Conservation (phyloP, 2,888 invertebrate species). For the Dasysyrphus albostriatus region DNA sequence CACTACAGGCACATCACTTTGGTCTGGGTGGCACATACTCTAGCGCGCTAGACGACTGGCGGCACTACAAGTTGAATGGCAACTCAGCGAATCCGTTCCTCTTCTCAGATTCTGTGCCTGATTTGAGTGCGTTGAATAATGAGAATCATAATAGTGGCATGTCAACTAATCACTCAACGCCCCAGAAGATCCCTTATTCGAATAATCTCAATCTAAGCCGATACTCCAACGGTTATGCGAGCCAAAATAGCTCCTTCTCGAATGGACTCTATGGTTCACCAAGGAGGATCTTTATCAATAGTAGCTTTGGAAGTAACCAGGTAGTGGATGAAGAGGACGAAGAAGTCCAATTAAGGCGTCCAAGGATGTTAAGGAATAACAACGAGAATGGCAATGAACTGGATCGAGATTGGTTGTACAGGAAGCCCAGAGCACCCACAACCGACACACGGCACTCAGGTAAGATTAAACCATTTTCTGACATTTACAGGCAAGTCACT, state of each 20-base stretch:
- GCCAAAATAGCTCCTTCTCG: slow-evolving; percentile 82
- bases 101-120: slow-evolving; percentile 83
- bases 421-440: slow-evolving; percentile 83
- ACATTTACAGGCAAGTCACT: not conserved
- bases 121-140: slow-evolving; percentile 82
- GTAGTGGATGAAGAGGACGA: slow-evolving; percentile 83
- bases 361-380: slow-evolving; percentile 80
- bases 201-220: slow-evolving; percentile 80
- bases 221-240: slow-evolving; percentile 82
- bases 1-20: slow-evolving; percentile 82
- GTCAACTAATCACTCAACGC: slow-evolving; percentile 83
- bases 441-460: slow-evolving; percentile 83
- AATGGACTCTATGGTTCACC: slow-evolving; percentile 82
- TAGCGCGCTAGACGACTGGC: slow-evolving; percentile 85
- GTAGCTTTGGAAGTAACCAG: slow-evolving; percentile 82
- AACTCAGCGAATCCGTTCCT: slow-evolving; percentile 82
- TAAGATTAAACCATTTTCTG: slow-evolving; percentile 62
- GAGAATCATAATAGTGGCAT: slow-evolving; percentile 83
- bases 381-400: slow-evolving; percentile 83
- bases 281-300: slow-evolving; percentile 82
- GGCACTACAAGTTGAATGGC: slow-evolving; percentile 80
- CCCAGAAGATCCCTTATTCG: slow-evolving; percentile 82
- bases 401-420: slow-evolving; percentile 83
- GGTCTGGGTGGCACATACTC: slow-evolving; percentile 84
- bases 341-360: slow-evolving; percentile 82